Evolutionary conservation across 2,797 vertebrate genomes (phyloP), one percentile per base, ranked within the genome.

Genomic region (Mormyrus hasselquistii): DNA sequence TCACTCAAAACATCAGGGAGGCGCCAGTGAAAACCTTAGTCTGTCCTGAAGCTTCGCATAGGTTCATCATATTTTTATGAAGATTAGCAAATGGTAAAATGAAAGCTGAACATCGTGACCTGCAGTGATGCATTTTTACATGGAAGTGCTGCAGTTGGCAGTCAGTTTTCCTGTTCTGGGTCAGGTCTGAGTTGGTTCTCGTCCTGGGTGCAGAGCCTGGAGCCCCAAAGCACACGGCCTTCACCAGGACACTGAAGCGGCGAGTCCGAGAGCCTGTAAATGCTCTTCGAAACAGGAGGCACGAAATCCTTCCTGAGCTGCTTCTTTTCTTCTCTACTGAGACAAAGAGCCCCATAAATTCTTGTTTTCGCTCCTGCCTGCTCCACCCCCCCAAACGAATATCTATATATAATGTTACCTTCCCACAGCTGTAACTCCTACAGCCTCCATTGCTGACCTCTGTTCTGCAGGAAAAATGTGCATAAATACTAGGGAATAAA

Each of bases 321-420:
- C 38, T 59, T 8, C 44, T 84, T 50, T 88, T 76, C 57, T 89
- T 47, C 86, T 65, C 22, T 16, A 34, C 8, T 76, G 84, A 41
- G 57, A 59, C 55, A 88, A 89, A 85, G 41, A 57, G 47, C 8
- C 76, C n/a, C 22, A 65, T 76, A 88, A 88, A 89, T 14, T 38
- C 14, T 87, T 44, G 14, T 57, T 88, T 62, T 88, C 55, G 38
- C 38, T 79, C 73, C 34, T 44, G 38, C 69, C 38, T 0, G 19
- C n/a, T 25, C n/a, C 22, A 8, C 73, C 34, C 19, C 87, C 83
- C 55, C 52, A 22, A 69, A 84, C 4, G 44, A 59, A 38, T 7
- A 34, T 44, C 62, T 69, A 38, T 69, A 25, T 69, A 79, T 52
- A 85, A 22, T 29, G 16, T 29, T 38, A 22, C 29, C 69, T 76